phyloP scores from a whole-genome alignment of 2,797 vertebrate genomes.

The Clangula hyemalis region DNA sequence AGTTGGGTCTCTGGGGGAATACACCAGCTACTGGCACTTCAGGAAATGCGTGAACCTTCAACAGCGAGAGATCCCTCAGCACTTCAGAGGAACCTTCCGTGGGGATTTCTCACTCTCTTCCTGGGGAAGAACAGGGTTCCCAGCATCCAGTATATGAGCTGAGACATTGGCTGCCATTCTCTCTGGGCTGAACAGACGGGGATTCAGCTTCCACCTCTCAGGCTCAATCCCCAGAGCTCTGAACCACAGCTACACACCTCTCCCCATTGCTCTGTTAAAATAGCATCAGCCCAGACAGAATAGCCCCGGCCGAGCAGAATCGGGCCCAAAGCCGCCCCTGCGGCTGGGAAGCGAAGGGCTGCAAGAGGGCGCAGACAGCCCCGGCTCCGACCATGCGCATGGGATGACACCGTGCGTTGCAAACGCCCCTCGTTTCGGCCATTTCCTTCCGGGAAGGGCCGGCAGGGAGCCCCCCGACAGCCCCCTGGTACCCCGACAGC shows the following conservation, averaged over 20 bases:
- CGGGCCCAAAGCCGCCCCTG: neutral
- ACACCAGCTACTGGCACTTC: neutral
- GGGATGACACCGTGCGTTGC: fast-evolving
- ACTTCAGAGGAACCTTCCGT: neutral
- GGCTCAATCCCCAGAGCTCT: no score
- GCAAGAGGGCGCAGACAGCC: neutral
- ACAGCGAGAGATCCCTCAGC: neutral
- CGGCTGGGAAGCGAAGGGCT: neutral
- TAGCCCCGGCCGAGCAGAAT: neutral
- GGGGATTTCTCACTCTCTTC: neutral
- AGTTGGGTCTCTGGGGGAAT: neutral
- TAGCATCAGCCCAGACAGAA: neutral
- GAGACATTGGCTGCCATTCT: neutral
- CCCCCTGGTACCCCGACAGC: neutral
- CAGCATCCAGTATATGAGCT: neutral
- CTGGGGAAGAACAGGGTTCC: neutral
- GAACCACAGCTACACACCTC: neutral
- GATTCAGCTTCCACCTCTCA: neutral
- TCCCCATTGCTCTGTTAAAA: neutral
- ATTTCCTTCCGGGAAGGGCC: neutral
- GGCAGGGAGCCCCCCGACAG: fast-evolving
- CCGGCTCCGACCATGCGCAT: neutral
- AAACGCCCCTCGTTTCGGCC: neutral
- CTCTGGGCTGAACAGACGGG: neutral
- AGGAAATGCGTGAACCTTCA: neutral